Base-by-base conservation (phyloP, 2,888 invertebrate genomes). In the Boloria euphrosyne region DNA sequence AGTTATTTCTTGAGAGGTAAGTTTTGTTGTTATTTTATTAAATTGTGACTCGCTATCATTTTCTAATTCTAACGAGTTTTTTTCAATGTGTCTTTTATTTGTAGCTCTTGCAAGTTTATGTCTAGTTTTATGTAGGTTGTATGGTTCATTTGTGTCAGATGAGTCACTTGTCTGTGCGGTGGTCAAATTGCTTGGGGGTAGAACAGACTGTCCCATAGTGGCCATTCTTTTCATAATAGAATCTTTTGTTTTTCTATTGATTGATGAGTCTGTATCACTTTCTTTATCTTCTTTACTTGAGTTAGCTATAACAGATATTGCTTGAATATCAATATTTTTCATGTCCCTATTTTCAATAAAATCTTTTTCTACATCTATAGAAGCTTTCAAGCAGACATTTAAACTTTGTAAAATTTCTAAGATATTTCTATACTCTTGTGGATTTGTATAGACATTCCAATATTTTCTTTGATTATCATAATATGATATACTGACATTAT, bases 181-280 rank as follows among this genome's bases (percentile, higher is more conserved):
- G 66, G 74, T 57, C 49, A 74, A 49, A 47, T 74, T 67, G 73
- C 76, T 75, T 55, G 79, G 68, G 50, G 90, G 91, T 63, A 91
- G 76, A 43, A 91, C 87, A 67, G 91, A 88, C 44, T 90, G 90
- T 4, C 91, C 90, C 86, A 91, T 86, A 68, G 72, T 85, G 53
- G 91, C 89, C 87, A 91, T 91, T 76, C 91, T 80, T 74, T 81
- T 87, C 57, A 91, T 71, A 70, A 90, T 84, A 2, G 88, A 85
- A 66, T 81, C 79, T 75, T 88, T 91, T n/a, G 84, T 87, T 80
- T 80, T 85, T 73, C 68, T 84, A 58, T 84, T 85, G 31, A 81
- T 62, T 57, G 83, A 80, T 53, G 84, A 85, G 72, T 90, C 90
- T 67, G 87, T 90, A 68, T 89, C 88, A 83, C 85, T 88, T 75